Evolutionary conservation across 2,888 invertebrate genomes (phyloP).

Genomic region (Nephrotoma flavescens): DNA sequence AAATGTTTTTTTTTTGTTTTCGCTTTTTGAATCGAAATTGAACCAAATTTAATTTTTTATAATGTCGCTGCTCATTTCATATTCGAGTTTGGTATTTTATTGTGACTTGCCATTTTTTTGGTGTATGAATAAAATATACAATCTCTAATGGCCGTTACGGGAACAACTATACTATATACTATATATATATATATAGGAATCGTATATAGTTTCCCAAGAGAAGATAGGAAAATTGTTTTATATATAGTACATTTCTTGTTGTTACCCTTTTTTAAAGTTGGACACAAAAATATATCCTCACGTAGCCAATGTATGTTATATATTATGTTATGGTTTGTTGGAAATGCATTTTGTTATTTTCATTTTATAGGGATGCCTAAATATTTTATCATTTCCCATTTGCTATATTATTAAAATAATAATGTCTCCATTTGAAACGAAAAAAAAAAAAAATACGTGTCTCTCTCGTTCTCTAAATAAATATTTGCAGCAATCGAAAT

Average conservation of each 20-base stretch:
- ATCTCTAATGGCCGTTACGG: slow-evolving; percentile 9
- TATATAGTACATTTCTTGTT: not conserved
- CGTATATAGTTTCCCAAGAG: not conserved
- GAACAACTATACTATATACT: not conserved
- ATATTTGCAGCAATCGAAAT: not conserved
- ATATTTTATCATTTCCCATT: not conserved
- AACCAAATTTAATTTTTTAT: not conserved
- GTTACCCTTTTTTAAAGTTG: not conserved
- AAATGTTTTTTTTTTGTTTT: not conserved
- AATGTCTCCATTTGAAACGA: not conserved
- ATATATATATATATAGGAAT: no score
- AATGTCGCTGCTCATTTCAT: not conserved
- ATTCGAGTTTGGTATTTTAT: not conserved
- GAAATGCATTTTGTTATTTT: not conserved
- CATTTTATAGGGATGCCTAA: not conserved
- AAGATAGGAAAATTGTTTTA: not conserved
- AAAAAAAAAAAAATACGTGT: not conserved
- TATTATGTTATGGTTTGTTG: not conserved
- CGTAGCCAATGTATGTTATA: not conserved
- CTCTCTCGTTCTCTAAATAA: not conserved
- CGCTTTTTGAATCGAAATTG: not conserved
- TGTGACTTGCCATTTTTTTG: not conserved
- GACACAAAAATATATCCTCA: not conserved
- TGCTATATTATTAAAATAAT: not conserved
- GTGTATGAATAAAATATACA: slow-evolving; percentile 10